Evolutionary conservation across 2,113 vertebrate genomes (phyloP), one percentile per base, ranked within the genome.

Genomic region (Gila orcuttii): DNA sequence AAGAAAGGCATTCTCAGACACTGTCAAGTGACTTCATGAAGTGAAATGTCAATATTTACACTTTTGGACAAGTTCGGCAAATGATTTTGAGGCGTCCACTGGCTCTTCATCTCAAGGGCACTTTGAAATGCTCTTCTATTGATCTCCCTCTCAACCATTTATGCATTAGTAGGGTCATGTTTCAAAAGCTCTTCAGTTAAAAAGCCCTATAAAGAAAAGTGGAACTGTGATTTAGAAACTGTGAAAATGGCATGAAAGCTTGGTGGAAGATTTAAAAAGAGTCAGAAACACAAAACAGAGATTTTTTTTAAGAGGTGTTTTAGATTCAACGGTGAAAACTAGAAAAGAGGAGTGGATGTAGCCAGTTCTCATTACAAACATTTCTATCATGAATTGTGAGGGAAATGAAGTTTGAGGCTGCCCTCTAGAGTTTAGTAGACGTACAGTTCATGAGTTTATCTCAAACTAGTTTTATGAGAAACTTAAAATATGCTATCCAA

Each of bases 351-450:
- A 5, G 1, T 13, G 28, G 9, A 23, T 78, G 28, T 17, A 5
- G 13, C 2, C 8, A 25, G 12, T 19, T 81, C 1, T 31, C 8
- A 19, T 42, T 59, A 3, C 3, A 79, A 39, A 79, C 6, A 4
- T 42, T 79, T 79, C 21, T 60, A 17, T 13, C 1, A 60, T 23
- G 28, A 50, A 33, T 1, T 0, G 21, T 11, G 7, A n/a, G 3
- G 31, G 1, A 73, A 23, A 50, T 4, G 4, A 85, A 52, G 87
- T 42, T 23, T 39, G 66, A 31, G 79, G 28, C 39, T 83, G 87
- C 84, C 73, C 62, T 85, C 87, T 88, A 71, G 62, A 71, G 87
- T 45, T 50, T 39, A 23, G 36, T 8, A 66, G 15, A 23, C 57
- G 36, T 80, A 25, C 13, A 13, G 57, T 55, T 33, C 28, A 80